phyloP scores from a whole-genome alignment of 2,113 vertebrate species.

The Pseudorhombus dupliciocellatus region DNA sequence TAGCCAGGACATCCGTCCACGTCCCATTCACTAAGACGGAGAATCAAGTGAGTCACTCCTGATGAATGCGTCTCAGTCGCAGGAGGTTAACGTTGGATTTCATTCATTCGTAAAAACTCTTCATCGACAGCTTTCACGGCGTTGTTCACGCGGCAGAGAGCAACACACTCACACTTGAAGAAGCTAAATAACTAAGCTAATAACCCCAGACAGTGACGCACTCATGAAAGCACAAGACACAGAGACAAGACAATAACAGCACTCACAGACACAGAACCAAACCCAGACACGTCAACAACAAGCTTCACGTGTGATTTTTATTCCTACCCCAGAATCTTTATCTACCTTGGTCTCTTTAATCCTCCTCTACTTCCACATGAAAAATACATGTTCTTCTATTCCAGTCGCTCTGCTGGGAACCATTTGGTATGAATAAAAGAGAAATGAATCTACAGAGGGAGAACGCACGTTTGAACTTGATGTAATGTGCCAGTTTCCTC shows the following conservation, averaged over 20 bases:
- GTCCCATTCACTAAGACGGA: no score
- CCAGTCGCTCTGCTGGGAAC: slow-evolving; percentile 3
- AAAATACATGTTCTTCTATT: slow-evolving; percentile 10
- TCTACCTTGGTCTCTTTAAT: neutral
- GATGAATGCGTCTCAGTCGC: slow-evolving; percentile 22
- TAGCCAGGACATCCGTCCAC: neutral
- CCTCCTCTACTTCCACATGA: slow-evolving; percentile 9
- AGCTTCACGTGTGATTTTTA: neutral
- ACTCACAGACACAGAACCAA: neutral
- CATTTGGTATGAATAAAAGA: neutral
- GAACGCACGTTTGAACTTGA: neutral
- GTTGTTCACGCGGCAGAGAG: neutral
- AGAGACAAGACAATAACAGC: neutral
- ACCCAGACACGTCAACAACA: neutral
- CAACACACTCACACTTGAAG: neutral
- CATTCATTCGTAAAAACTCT: slow-evolving; percentile 24
- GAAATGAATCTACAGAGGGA: neutral
- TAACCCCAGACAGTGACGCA: neutral
- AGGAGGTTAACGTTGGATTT: slow-evolving; percentile 15
- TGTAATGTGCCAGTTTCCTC: neutral
- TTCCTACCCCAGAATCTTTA: neutral
- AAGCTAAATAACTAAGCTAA: neutral
- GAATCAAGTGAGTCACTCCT: no score
- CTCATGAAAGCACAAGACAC: slow-evolving; percentile 7
- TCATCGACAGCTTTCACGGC: neutral